Evolutionary conservation across 2,113 vertebrate genomes (phyloP).

Genomic region (Elephantulus edwardii): DNA sequence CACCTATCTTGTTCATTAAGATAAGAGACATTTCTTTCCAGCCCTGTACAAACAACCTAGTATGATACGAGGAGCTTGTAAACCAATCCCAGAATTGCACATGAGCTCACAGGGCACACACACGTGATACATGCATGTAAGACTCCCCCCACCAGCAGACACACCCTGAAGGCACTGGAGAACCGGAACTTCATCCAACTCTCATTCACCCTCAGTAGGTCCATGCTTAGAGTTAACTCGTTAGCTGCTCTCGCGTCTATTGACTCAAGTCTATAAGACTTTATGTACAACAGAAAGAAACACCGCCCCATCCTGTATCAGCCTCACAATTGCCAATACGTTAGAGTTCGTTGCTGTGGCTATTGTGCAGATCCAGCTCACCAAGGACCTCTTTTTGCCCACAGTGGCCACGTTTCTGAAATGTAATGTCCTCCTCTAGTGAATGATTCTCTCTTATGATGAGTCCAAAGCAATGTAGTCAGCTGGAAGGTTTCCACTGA

Average conservation of each 20-base stretch:
- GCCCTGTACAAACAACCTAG: not conserved
- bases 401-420: not conserved
- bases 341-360: not conserved
- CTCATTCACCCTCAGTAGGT: not conserved
- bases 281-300: not conserved
- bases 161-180: not conserved
- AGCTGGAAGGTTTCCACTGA: not conserved
- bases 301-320: not conserved
- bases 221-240: not conserved
- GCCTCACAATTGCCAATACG: not conserved
- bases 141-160: no score
- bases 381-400: not conserved
- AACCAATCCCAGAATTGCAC: not conserved
- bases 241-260: not conserved
- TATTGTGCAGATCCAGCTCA: not conserved
- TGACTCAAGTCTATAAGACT: not conserved
- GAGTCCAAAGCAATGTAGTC: not conserved
- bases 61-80: not conserved
- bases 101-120: not conserved
- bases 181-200: not conserved
- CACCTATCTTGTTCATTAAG: not conserved
- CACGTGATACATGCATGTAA: accelerated
- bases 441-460: not conserved
- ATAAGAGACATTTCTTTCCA: not conserved
- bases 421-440: not conserved